These are phyloP conservation scores for Hassar affinis DNA, from an alignment of 2,113 vertebrate species.

Conservation along the genomic window DNA sequence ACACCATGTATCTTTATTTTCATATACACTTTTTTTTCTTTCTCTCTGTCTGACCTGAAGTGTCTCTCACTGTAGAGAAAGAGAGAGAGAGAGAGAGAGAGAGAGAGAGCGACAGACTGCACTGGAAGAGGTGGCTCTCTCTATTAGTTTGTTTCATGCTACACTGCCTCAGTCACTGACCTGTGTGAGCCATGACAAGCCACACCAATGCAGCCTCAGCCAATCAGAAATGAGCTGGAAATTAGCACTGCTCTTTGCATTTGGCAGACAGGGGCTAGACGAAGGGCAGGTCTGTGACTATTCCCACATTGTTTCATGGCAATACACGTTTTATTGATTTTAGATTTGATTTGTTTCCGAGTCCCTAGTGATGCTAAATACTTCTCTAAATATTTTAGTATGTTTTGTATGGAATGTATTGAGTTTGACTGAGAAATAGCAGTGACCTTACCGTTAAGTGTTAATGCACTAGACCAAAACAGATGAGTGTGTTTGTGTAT, in stretches of 20 bases:
- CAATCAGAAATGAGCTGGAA: constrained; percentile 92
- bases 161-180: constrained; percentile 93
- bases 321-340: constrained; percentile 55
- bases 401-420: constrained; percentile 39
- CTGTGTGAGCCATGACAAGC: constrained; percentile 87
- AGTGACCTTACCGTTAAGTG: constrained; percentile 31
- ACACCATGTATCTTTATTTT: background rate
- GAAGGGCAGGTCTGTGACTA: constrained; percentile 80
- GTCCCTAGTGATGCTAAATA: constrained; percentile 36
- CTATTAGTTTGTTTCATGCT: constrained; percentile 99
- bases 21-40: constrained; percentile 34
- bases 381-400: constrained; percentile 49
- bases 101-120: constrained; percentile 20
- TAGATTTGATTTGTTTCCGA: constrained; percentile 42
- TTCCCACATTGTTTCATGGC: constrained; percentile 54
- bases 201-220: constrained; percentile 84
- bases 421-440: constrained; percentile 25
- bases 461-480: background rate
- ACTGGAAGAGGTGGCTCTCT: constrained; percentile 87
- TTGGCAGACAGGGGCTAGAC: constrained; percentile 74
- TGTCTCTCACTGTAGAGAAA: constrained; percentile 70
- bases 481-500: background rate
- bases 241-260: constrained; percentile 92
- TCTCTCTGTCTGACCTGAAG: constrained; percentile 13
- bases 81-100: constrained; percentile 80